Evolutionary conservation across 2,113 vertebrate genomes (phyloP).

Genomic region (Tiliqua scincoides): DNA sequence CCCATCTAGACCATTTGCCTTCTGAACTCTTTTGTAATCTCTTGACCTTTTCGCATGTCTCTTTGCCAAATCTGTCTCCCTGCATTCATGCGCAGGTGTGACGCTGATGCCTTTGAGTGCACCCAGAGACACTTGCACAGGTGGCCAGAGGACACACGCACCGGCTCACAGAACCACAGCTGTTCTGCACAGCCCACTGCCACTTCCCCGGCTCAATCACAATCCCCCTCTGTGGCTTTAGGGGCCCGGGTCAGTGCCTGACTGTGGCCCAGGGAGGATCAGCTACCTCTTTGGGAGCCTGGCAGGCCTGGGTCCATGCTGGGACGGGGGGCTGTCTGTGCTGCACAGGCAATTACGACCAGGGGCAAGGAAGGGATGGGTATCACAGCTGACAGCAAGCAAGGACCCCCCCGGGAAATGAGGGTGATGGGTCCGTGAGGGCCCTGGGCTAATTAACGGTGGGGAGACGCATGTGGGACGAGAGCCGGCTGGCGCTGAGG

Average conservation of each 20-base stretch:
- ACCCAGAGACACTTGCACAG: not conserved
- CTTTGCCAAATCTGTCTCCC: not conserved
- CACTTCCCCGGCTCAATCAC: not conserved
- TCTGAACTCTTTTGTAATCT: not conserved
- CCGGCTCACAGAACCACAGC: not conserved
- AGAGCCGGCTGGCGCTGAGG: not conserved
- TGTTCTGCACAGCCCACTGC: not conserved
- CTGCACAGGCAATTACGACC: not conserved
- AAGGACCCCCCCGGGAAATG: constrained; percentile 16
- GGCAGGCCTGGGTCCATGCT: not conserved
- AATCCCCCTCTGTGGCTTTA: not conserved
- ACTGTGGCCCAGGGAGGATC: not conserved
- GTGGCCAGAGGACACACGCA: not conserved
- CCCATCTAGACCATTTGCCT: not conserved
- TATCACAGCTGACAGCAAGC: constrained; percentile 8
- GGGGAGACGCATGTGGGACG: constrained; percentile 41
- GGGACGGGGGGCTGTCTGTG: not conserved
- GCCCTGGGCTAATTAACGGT: constrained; percentile 35
- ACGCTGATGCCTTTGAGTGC: not conserved
- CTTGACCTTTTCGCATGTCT: not conserved
- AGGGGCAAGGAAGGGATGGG: not conserved
- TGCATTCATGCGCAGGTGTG: not conserved
- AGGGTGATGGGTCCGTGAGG: constrained; percentile 9
- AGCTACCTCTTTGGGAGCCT: not conserved
- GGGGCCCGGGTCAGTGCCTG: not conserved